Evolutionary conservation across 2,113 vertebrate genomes (phyloP).

Genomic region (Spea bombifrons): DNA sequence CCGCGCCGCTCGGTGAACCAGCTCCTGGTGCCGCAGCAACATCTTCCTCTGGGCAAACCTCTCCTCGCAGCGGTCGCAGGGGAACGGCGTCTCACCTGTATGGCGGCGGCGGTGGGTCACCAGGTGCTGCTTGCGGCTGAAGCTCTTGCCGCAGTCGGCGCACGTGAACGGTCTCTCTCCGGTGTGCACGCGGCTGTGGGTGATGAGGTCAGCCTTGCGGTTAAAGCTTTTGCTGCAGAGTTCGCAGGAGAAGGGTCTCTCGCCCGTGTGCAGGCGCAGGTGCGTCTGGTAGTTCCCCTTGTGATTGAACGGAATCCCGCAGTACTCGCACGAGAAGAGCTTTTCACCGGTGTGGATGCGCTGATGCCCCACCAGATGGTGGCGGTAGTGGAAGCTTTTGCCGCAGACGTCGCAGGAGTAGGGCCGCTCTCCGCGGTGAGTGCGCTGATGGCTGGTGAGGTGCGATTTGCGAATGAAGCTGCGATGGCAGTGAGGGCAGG

Average conservation of each 20-base stretch:
- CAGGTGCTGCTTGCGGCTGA: conserved; percentile 42
- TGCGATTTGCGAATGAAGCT: conserved; percentile 41
- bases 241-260: conserved; percentile 43
- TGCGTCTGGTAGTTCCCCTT: conserved; percentile 42
- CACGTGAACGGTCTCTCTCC: conserved; percentile 37
- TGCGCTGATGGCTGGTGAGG: conserved; percentile 36
- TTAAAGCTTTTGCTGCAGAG: conserved; percentile 43
- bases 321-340: conserved; percentile 41
- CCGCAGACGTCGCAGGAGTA: conserved; percentile 34
- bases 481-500: conserved; percentile 36
- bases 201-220: conserved; percentile 32
- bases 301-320: conserved; percentile 35
- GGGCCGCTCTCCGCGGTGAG: conserved; percentile 28
- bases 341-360: conserved; percentile 43
- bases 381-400: conserved; percentile 33
- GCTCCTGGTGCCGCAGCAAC: conserved; percentile 22
- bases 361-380: conserved; percentile 32
- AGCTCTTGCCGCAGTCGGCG: conserved; percentile 28
- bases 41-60: conserved; percentile 36
- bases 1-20: background rate
- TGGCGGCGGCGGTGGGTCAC: conserved; percentile 33
- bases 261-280: conserved; percentile 35
- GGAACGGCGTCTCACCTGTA: conserved; percentile 31
- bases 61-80: conserved; percentile 28
- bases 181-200: conserved; percentile 39